phyloP scores from a whole-genome alignment of 2,113 vertebrate genomes.

The Dinomys branickii region DNA sequence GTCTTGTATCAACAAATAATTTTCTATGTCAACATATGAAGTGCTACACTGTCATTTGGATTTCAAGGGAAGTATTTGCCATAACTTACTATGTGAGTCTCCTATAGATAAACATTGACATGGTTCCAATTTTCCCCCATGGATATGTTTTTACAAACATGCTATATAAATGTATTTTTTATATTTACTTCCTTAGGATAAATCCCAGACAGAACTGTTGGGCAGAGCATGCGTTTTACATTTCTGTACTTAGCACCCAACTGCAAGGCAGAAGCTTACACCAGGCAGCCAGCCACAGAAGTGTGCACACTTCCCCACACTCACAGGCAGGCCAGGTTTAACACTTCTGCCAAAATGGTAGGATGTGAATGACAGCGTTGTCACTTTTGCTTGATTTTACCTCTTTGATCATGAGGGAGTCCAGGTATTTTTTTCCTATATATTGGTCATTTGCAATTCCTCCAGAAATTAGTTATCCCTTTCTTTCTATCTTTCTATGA shows the following conservation, averaged over 20 bases:
- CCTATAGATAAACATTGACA: not conserved
- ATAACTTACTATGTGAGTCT: not conserved
- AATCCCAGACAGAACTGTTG: not conserved
- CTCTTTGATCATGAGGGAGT: slow-evolving; percentile 3
- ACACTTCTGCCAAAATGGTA: slow-evolving; percentile 1
- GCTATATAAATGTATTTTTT: not conserved
- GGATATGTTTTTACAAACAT: not conserved
- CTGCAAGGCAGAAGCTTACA: not conserved
- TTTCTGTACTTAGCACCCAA: not conserved
- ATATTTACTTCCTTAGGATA: not conserved
- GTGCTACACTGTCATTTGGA: not conserved
- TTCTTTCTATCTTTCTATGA: not conserved
- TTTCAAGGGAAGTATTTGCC: not conserved
- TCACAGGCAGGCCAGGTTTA: not conserved
- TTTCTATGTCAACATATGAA: not conserved
- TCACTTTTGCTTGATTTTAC: slow-evolving; percentile 1
- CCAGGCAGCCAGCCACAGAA: not conserved
- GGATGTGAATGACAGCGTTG: not conserved
- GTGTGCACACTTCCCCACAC: not conserved
- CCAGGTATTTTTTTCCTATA: not conserved
- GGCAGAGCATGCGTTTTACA: not conserved
- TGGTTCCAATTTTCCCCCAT: not conserved
- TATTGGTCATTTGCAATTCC: not conserved
- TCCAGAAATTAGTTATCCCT: slow-evolving; percentile 33
- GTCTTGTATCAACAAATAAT: not conserved